Evolutionary conservation across 2,888 invertebrate species (phyloP).

Genomic region (Formica aserva): DNA sequence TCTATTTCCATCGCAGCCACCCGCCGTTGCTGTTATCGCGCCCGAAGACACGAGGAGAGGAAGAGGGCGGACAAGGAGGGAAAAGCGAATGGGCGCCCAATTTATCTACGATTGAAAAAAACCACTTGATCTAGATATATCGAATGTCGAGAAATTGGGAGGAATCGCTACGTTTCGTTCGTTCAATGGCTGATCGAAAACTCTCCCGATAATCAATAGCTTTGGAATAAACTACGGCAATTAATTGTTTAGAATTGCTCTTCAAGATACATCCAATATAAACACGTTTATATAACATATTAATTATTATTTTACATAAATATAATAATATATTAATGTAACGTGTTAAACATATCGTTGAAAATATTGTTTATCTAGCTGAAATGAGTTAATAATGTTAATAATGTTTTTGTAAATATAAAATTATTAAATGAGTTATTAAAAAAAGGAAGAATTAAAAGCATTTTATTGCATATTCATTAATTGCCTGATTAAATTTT

Average conservation of each 20-base stretch:
- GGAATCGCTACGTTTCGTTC: slow-evolving; percentile 4
- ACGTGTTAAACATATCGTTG: neutral
- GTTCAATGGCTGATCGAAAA: slow-evolving; percentile 11
- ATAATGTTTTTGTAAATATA: neutral
- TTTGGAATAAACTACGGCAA: neutral
- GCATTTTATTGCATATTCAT: neutral
- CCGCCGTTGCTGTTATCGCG: slow-evolving; percentile 37
- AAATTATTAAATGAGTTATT: neutral
- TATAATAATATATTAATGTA: neutral
- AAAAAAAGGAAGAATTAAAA: neutral
- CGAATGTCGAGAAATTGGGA: slow-evolving; percentile 38
- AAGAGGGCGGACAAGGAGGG: neutral
- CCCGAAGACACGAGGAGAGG: slow-evolving; percentile 24
- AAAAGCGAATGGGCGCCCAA: neutral
- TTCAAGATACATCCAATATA: neutral
- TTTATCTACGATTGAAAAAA: slow-evolving; percentile 46
- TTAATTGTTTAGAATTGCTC: slow-evolving; percentile 17
- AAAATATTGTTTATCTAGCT: neutral
- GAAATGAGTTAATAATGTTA: neutral
- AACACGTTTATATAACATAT: neutral
- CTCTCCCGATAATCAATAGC: slow-evolving; percentile 1
- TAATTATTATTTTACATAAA: neutral
- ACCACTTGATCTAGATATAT: slow-evolving; percentile 24
- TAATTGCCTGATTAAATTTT: neutral
- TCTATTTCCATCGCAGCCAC: slow-evolving; percentile 62